phyloP scores from a whole-genome alignment of 2,888 invertebrate species.

The Oscheius onirici region DNA sequence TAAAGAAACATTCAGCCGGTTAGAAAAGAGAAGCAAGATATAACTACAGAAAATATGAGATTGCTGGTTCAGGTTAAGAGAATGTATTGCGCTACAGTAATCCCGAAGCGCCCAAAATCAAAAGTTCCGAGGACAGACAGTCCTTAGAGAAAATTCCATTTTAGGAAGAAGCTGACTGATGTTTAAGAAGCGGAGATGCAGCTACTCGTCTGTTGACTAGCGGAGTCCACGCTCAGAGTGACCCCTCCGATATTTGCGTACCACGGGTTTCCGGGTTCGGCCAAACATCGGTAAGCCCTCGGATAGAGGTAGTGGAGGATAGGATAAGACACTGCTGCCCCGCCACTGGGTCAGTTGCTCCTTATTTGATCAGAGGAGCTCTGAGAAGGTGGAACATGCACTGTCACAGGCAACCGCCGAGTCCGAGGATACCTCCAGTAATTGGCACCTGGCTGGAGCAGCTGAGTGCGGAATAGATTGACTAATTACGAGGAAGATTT shows the following conservation, averaged over 20 bases:
- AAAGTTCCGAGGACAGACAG: too few species aligned
- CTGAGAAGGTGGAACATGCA: too few species aligned
- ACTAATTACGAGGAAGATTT: conserved; percentile 10
- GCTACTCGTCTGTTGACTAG: conserved; percentile 32
- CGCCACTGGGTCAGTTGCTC: too few species aligned
- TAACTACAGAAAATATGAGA: too few species aligned
- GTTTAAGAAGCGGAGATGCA: conserved; percentile 27
- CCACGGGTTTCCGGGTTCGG: conserved; percentile 53
- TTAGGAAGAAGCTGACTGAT: conserved; percentile 21
- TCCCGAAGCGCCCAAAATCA: too few species aligned
- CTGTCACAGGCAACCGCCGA: too few species aligned
- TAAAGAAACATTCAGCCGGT: too few species aligned
- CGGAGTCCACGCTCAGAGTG: conserved; percentile 50
- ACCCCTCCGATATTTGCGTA: conserved; percentile 47
- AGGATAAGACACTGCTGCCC: conserved; percentile 22
- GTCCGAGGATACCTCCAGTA: conserved; percentile 13
- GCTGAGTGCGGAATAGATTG: conserved; percentile 18
- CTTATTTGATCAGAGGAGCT: too few species aligned
- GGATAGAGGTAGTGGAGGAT: conserved; percentile 27
- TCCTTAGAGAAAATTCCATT: neutral
- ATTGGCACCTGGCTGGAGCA: conserved; percentile 23
- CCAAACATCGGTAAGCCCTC: conserved; percentile 43
- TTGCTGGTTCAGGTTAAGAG: too few species aligned
- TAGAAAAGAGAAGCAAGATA: too few species aligned
- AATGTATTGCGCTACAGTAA: too few species aligned